Base-by-base conservation (phyloP, 2,888 invertebrate genomes). In the Dexiosoma caninum region DNA sequence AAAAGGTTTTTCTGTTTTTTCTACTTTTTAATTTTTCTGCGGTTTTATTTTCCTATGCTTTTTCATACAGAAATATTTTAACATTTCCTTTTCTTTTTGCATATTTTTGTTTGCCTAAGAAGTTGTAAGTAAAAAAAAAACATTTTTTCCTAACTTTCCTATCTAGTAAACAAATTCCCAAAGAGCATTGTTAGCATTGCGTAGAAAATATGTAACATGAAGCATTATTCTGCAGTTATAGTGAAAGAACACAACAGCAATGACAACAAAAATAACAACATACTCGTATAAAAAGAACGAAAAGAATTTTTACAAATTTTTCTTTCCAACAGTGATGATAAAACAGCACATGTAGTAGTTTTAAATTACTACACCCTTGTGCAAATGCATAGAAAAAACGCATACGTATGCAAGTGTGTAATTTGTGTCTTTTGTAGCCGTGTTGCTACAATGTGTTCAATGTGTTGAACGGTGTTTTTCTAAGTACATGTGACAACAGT, bases 311-410 rank as follows among this genome's bases (percentile, higher is more conserved):
- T 60, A 35, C 37, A 7, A n/a, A 6, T 35, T 23, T 40, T 69
- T 57, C 16, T 8, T 16, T 67, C 12, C 35, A 16, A 4, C 6
- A 23, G 14, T 77, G 35, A 21, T 55, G 53, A 53, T 42, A 75
- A 44, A 59, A 57, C 49, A 60, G 21, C 70, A 70, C 76, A 71
- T 76, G 80, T 66, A 72, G 80, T 66, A 72, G 66, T 67, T 71
- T 62, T 46, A 67, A 80, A 76, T 76, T 72, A 80, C 76, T 76
- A 62, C 35, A 67, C 71, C 67, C 70, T 49, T 30, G 66, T 76
- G 76, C 49, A 72, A 75, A 27, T 49, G 10, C 30, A 40, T 23
- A 27, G 30, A 5, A n/a, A 42, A 14, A 40, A 46, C n/a, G 35
- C 12, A 42, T 12, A 42, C 14, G 30, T 42, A 35, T 55, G 21